Conservation (phyloP, 2,113 vertebrate genomes). For the Muntiacus muntjak region DNA sequence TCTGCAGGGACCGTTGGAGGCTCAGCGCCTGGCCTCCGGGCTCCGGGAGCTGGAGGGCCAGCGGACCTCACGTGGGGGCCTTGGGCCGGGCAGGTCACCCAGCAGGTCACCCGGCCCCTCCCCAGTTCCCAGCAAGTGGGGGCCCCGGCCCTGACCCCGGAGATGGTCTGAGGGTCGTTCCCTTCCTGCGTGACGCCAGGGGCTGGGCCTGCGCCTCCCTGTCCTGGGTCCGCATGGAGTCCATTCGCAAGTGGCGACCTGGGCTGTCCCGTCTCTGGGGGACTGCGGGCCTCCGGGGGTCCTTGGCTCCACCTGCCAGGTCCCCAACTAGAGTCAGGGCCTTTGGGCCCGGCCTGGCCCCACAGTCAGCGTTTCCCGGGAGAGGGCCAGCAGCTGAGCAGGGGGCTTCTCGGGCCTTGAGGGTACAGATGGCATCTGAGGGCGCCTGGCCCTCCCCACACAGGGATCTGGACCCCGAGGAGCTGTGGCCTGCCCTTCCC, state of each 20-base stretch:
- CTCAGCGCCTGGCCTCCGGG: rapidly evolving
- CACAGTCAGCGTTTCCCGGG: rapidly evolving
- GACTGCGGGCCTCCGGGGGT: no score
- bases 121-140: not conserved
- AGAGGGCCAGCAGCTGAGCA: not conserved
- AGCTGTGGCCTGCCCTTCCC: rapidly evolving
- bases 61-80: not conserved
- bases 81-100: not conserved
- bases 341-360: rapidly evolving
- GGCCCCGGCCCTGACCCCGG: rapidly evolving
- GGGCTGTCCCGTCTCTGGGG: rapidly evolving
- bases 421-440: rapidly evolving
- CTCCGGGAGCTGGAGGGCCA: rapidly evolving
- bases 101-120: not conserved
- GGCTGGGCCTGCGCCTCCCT: rapidly evolving
- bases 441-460: not conserved
- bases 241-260: rapidly evolving
- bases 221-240: rapidly evolving
- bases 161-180: rapidly evolving
- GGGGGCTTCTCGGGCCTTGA: not conserved
- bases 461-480: not conserved
- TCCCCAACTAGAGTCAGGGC: not conserved
- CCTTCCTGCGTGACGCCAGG: rapidly evolving
- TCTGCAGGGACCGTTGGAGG: rapidly evolving
- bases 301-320: not conserved